Base-by-base conservation (phyloP, 2,797 vertebrate genomes). In the Alosa sapidissima region DNA sequence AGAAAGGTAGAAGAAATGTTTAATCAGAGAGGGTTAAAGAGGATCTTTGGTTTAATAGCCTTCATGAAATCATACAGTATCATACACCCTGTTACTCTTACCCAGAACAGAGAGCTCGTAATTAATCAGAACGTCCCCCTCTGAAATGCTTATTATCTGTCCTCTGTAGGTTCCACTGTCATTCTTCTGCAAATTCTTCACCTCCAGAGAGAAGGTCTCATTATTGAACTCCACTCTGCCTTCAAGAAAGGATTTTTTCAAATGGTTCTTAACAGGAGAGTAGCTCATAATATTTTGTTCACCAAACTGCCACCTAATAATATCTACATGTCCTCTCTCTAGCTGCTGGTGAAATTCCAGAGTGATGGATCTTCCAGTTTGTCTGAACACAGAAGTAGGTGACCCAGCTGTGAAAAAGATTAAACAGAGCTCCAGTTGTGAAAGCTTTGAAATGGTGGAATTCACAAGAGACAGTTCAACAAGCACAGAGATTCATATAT, bases 31-130 rank as follows among this genome's bases (percentile, higher is more conserved):
- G n/a, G n/a, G n/a, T n/a, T n/a, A n/a, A n/a, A n/a, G n/a, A n/a
- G n/a, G n/a, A n/a, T n/a, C n/a, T n/a, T n/a, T n/a, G n/a, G n/a
- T n/a, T n/a, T n/a, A n/a, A n/a, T 21, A 52, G 8, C 49, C 8
- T n/a, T 3, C 0, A 5, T 45, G 3, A 52, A 5, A 51, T 52
- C 49, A 82, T n/a, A 24, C 1, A 84, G n/a, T n/a, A n/a, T n/a
- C n/a, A n/a, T n/a, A n/a, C n/a, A n/a, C n/a, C n/a, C n/a, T n/a
- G n/a, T n/a, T n/a, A n/a, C n/a, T n/a, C 55, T 3, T 41, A 93
- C 92, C 89, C 81, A 89, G 81, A 33, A 93, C 87, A 78, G 0
- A 82, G 5, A 93, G 8, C 0, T 19, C 21, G 81, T 90, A 81
- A 11, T 62, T 0, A 41, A 13, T 41, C 8, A 83, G 0, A 13